Evolutionary conservation across 2,888 invertebrate genomes (phyloP), one percentile per base, ranked within the genome.

Genomic region (Piscicola geometra): DNA sequence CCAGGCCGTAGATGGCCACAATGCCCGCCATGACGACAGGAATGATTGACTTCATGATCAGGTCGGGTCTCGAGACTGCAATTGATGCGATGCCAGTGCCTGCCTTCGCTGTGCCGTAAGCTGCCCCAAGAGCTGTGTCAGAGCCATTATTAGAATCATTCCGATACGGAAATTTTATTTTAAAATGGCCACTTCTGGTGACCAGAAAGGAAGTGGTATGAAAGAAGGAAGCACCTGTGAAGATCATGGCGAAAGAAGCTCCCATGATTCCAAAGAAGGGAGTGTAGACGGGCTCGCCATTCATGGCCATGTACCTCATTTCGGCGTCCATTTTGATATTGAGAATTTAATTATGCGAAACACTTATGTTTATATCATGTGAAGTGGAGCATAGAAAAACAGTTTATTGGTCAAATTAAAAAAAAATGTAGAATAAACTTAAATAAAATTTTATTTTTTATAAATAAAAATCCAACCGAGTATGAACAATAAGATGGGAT

Each of bases 251-350:
- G 84, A 97, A 91, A 86, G 98, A 93, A 86, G 96, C 96, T 87
- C 99, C 99, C 93, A 99, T 96, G 85, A 96, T 95, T 87, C 99
- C 99, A 88, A 99, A 99, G 90, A 99, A 99, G 85, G 98, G 97
- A 86, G 91, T 92, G 89, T 99, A 99, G 87, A 73, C 36, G 15
- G 73, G 73, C 35, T 73, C 73, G n/a, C 64, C 35, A 64, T 73
- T 60, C 60, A 73, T 64, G 3, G 15, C 35, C 33, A 73, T 64
- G 28, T 25, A 9, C n/a, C 36, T 60, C 73, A 73, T 33, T 15
- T 64, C 25, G 30, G 35, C 30, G 28, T 73, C 30, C 64, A 73
- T 60, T 60, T 73, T 32, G 32, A 41, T 5, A 41, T n/a, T n/a
- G n/a, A 41, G 15, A 41, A 41, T 41, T 41, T 41, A 15, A 41